Percentiles rank a stretch among this genome's conserved stretches.
Evolutionary conservation across 1,140 invertebrate species (phyloP).

Genomic region (Drosophila yakuba): DNA sequence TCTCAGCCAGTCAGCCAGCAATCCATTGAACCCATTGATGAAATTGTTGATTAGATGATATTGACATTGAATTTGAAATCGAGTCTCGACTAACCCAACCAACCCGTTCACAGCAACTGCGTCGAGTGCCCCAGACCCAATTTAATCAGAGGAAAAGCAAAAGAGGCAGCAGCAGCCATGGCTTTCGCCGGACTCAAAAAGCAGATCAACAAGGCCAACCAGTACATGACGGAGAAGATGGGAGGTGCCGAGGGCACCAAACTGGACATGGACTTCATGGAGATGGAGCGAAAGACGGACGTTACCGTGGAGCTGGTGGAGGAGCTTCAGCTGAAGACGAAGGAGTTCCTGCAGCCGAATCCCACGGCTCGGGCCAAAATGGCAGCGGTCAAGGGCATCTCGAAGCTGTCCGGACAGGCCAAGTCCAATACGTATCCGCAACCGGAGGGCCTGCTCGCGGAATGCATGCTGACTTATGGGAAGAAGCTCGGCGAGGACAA

Average conservation of each 20-base stretch:
- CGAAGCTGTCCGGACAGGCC: conserved; percentile 94
- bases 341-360: conserved; percentile 99
- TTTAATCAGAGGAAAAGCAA: conserved; percentile 26
- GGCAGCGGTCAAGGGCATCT: conserved; percentile 96
- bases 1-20: not conserved
- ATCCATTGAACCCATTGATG: conserved; percentile 14
- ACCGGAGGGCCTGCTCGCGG: conserved; percentile 98
- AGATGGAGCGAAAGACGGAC: conserved; percentile 99
- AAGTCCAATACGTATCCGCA: conserved; percentile 98
- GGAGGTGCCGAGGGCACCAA: conserved; percentile 99
- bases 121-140: conserved; percentile 30
- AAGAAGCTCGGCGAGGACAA: conserved; percentile 97
- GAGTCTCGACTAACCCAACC: conserved; percentile 67
- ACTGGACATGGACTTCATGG: conserved; percentile 98
- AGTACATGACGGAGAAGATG: conserved; percentile 99
- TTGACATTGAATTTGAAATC: conserved; percentile 41
- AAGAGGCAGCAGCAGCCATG: conserved; percentile 87
- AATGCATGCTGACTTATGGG: conserved; percentile 98
- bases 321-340: conserved; percentile 97
- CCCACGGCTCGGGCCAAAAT: conserved; percentile 97
- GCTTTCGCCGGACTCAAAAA: conserved; percentile 98
- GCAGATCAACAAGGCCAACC: conserved; percentile 99
- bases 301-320: conserved; percentile 97
- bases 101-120: conserved; percentile 80
- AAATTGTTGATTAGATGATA: conserved; percentile 41